phyloP scores from a whole-genome alignment of 2,888 invertebrate species.

The Ormyrus labotus region DNA sequence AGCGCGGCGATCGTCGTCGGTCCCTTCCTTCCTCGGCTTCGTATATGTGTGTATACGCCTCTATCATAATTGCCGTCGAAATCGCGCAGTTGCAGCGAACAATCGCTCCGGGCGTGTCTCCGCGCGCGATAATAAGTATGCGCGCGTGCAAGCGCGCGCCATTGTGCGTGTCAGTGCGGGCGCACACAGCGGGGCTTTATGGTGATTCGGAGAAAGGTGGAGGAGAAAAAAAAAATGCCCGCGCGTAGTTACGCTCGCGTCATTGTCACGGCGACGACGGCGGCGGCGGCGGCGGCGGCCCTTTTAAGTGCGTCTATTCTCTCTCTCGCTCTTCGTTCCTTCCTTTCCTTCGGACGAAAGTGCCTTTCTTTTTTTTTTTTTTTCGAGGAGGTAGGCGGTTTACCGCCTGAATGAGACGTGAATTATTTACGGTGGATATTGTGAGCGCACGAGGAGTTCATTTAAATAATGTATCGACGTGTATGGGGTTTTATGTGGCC shows the following conservation, averaged over 20 bases:
- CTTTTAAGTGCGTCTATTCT: background rate
- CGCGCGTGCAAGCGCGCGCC: background rate
- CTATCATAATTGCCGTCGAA: slow-evolving; percentile 37
- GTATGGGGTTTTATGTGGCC: background rate
- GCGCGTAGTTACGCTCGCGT: no score
- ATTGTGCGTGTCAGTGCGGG: background rate
- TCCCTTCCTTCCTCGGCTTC: no score
- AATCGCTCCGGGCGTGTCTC: background rate
- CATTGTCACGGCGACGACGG: no score
- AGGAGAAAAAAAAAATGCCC: no score
- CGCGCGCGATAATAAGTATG: slow-evolving; percentile 7
- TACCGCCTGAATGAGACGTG: slow-evolving; percentile 22
- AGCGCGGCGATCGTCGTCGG: background rate
- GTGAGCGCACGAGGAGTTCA: slow-evolving; percentile 6
- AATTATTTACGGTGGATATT: slow-evolving; percentile 27
- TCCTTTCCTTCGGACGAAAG: background rate
- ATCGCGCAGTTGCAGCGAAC: background rate
- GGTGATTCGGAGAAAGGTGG: slow-evolving; percentile 36
- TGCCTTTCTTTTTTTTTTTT: slow-evolving; percentile 11
- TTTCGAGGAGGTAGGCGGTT: slow-evolving; percentile 18
- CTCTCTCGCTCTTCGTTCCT: background rate
- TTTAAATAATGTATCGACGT: slow-evolving; percentile 31
- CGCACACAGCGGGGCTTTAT: slow-evolving; percentile 5
- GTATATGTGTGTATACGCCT: background rate
- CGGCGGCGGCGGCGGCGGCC: background rate